Base-by-base conservation (phyloP, 2,888 invertebrate species). In the Nesidiocoris tenuis region DNA sequence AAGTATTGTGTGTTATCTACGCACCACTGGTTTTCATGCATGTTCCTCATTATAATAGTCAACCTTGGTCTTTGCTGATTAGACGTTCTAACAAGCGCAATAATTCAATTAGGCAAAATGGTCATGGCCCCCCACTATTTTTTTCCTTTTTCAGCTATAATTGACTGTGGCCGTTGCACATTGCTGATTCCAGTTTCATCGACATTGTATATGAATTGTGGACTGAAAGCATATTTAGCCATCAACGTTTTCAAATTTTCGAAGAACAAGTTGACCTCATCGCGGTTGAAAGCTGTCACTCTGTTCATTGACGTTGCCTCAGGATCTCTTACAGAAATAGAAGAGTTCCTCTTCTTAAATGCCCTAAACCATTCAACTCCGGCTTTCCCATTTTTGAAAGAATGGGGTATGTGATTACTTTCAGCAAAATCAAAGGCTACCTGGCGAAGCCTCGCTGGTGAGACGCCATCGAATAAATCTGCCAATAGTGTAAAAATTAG, bases 121-220 rank as follows among this genome's bases (percentile, higher is more conserved):
- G n/a, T n/a, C n/a, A n/a, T n/a, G n/a, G n/a, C n/a, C n/a, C n/a
- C n/a, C n/a, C n/a, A n/a, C n/a, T n/a, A n/a, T n/a, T n/a, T n/a
- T n/a, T n/a, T n/a, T n/a, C n/a, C n/a, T n/a, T n/a, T n/a, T n/a
- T n/a, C n/a, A n/a, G n/a, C n/a, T n/a, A n/a, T n/a, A n/a, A n/a
- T n/a, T n/a, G n/a, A n/a, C n/a, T n/a, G n/a, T n/a, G n/a, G n/a
- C 75, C 1, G 85, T 85, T 1, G 84, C 82, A 61, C 82, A 78
- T 80, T 77, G 75, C 24, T 57, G 56, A 85, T 82, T 0, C 83
- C 83, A 1, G 83, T 85, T 81, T 85, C 84, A 71, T 85, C 84
- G 65, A 82, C 80, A 79, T 85, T 85, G 78, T 81, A 85, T 16
- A 83, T 81, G 16, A 78, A 75, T 66, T 79, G 65, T n/a, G 81